Evolutionary conservation across 2,113 vertebrate species (phyloP).

Genomic region (Myotis lucifugus): DNA sequence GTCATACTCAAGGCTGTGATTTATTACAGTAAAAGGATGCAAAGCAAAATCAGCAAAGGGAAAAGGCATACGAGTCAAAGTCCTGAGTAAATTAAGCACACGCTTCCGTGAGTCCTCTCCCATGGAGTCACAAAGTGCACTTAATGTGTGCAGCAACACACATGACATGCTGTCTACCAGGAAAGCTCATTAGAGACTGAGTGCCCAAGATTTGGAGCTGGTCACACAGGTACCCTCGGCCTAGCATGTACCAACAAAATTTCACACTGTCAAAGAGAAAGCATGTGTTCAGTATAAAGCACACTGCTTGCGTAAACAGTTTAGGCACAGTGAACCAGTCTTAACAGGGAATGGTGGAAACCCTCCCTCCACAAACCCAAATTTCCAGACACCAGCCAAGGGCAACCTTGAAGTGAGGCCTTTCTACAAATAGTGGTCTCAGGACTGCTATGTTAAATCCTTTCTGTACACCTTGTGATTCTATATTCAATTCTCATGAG

Average conservation of each 20-base stretch:
- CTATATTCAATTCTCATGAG: background rate
- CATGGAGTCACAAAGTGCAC: no score
- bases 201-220: background rate
- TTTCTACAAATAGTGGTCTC: background rate
- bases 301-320: background rate
- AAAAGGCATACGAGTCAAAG: background rate
- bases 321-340: background rate
- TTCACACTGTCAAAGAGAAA: background rate
- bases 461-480: background rate
- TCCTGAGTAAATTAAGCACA: background rate
- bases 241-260: background rate
- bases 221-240: background rate
- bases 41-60: background rate
- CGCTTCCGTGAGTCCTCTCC: background rate
- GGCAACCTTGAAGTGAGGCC: background rate
- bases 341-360: background rate
- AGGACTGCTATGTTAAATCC: background rate
- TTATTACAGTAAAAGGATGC: background rate
- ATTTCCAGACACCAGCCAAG: background rate
- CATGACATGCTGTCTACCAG: background rate
- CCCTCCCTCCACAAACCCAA: background rate
- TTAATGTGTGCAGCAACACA: background rate
- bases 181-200: background rate
- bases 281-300: background rate
- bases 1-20: background rate